Percentiles rank a stretch among this genome's conserved stretches.
These are phyloP conservation scores for Acrocephalus kingi DNA, from an alignment of 2,113 vertebrate genomes.

Conservation along the genomic window DNA sequence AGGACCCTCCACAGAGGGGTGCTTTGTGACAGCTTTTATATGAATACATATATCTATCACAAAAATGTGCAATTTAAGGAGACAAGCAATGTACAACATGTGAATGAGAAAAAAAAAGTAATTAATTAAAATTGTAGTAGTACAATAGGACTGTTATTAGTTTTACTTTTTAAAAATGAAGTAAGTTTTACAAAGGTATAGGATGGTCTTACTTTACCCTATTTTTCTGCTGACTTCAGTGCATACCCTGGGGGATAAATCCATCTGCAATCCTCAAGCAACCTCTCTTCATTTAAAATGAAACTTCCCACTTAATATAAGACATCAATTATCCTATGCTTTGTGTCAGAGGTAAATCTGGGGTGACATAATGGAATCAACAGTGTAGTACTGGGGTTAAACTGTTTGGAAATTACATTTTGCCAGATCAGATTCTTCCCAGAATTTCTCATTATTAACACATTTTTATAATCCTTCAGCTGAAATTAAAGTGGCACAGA, in stretches of 20 bases:
- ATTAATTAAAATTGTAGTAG: not conserved
- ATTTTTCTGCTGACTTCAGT: not conserved
- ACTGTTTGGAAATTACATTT: not conserved
- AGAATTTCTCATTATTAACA: not conserved
- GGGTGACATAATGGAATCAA: not conserved
- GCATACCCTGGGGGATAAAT: not conserved
- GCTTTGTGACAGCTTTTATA: not conserved
- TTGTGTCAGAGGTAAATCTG: not conserved
- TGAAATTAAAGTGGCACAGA: not conserved
- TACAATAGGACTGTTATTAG: not conserved
- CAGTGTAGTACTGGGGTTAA: not conserved
- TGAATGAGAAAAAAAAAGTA: not conserved
- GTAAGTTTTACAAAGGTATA: not conserved
- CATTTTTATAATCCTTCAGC: not conserved
- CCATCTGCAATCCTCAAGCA: not conserved
- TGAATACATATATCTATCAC: not conserved
- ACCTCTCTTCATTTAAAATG: conserved; percentile 18
- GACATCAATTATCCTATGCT: not conserved
- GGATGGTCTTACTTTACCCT: not conserved
- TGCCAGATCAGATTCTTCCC: not conserved
- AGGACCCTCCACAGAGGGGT: not conserved
- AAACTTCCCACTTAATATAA: not conserved
- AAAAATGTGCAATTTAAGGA: not conserved
- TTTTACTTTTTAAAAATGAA: not conserved
- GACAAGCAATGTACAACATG: not conserved